Evolutionary conservation across 2,797 vertebrate genomes (phyloP), one percentile per base, ranked within the genome.

Genomic region (Echeneis naucrates): DNA sequence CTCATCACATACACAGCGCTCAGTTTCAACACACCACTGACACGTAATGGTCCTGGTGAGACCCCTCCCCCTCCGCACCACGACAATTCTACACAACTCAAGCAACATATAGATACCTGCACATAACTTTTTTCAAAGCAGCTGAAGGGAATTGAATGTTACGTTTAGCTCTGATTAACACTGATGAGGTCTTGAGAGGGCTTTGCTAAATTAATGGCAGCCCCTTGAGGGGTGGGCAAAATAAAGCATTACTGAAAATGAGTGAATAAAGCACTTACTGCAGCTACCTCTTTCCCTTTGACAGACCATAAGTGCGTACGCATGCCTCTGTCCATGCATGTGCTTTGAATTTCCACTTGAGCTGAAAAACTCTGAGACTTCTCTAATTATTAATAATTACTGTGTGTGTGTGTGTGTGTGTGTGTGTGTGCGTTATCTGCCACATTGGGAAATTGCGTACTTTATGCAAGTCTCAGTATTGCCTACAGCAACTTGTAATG

Each of bases 101-200:
- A 87, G 64, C 58, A 51, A 53, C 21, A 26, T 24, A 17, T 67
- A 76, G 42, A 74, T 59, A 52, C 59, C 77, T 72, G 58, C 42
- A 30, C 58, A 65, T 68, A 54, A 53, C 55, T 73, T 45, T 72
- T 82, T 77, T 51, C 63, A 75, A 79, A 63, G 68, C 74, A 56
- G 69, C 55, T 84, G 74, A 72, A 63, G 72, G 70, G 50, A 88
- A 80, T 78, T 52, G 72, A 78, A 80, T 75, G 68, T 85, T 77
- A 79, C 87, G 84, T 88, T 89, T 86, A 86, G 78, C 75, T 80
- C 75, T 82, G 84, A 89, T 90, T 85, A 89, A 83, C 88, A 85
- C 76, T 87, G 72, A 86, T 86, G 80, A 87, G 80, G 84, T 79
- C 79, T 70, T 80, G 54, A 87, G 82, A 74, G 69, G 62, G 55